Conservation (phyloP, 2,797 vertebrate species). For the Sitta carolinensis region DNA sequence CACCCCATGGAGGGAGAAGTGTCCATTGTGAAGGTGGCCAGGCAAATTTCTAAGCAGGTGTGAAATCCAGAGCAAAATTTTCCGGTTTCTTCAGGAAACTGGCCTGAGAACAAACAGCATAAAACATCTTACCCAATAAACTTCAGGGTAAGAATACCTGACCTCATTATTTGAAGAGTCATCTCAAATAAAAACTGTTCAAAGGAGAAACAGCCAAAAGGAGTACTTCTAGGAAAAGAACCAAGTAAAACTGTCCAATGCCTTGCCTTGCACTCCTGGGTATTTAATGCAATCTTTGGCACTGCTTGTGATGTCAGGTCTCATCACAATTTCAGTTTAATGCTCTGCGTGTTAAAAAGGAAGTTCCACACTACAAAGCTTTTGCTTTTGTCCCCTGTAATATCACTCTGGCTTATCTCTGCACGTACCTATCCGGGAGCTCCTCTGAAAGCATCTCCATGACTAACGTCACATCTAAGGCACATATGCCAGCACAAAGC, state of each 20-base stretch:
- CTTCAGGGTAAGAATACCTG: neutral
- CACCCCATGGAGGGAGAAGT: accelerated
- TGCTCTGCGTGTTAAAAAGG: neutral
- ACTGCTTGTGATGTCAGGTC: neutral
- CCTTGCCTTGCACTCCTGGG: neutral
- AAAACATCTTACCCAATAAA: neutral
- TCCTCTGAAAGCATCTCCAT: neutral
- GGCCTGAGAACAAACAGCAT: neutral
- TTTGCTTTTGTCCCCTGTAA: neutral
- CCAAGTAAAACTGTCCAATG: neutral
- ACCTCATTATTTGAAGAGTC: neutral
- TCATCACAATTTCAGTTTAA: neutral
- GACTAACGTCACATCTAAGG: neutral
- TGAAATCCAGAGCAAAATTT: neutral
- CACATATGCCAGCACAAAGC: neutral
- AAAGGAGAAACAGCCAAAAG: neutral
- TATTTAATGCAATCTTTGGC: neutral
- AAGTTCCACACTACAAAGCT: neutral
- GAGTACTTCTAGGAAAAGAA: neutral
- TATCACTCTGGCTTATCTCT: neutral
- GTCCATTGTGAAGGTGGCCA: neutral
- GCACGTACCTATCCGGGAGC: neutral
- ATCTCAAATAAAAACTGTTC: neutral
- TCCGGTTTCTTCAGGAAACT: neutral
- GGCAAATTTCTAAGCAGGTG: neutral